Conservation (phyloP, 1,140 invertebrate genomes). For the Thaumetopoea pityocampa region DNA sequence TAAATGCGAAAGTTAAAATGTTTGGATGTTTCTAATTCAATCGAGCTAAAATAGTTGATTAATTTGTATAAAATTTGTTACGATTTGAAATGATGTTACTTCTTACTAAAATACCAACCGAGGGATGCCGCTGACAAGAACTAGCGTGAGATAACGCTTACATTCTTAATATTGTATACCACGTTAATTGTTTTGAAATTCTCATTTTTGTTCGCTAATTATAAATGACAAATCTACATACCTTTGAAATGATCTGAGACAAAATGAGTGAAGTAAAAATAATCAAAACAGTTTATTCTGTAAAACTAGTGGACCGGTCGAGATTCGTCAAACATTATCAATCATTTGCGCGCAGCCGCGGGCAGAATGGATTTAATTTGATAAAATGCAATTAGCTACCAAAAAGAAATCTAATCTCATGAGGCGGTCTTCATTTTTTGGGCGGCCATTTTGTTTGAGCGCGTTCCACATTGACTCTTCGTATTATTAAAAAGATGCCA, state of each 20-base stretch:
- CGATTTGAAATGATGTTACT: too few relatives aligned
- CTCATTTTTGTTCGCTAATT: conserved; percentile 7
- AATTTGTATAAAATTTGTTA: too few relatives aligned
- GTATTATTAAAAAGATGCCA: conserved; percentile 14
- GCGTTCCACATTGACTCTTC: conserved; percentile 46
- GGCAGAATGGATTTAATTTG: conserved; percentile 70
- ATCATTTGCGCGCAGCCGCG: conserved; percentile 49
- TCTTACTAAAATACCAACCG: too few relatives aligned
- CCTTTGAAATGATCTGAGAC: conserved; percentile 27
- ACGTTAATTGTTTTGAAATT: too few relatives aligned
- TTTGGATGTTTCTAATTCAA: too few relatives aligned
- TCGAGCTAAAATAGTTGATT: too few relatives aligned
- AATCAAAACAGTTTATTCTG: conserved; percentile 73
- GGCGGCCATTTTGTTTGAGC: conserved; percentile 48
- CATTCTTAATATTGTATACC: too few relatives aligned
- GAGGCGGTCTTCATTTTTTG: conserved; percentile 59
- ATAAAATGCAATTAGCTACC: conserved; percentile 75
- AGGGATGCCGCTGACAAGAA: too few relatives aligned
- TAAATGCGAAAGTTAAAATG: too few relatives aligned
- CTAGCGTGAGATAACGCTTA: too few relatives aligned
- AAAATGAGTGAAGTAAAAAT: conserved; percentile 56
- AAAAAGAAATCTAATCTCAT: conserved; percentile 71
- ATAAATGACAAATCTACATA: conserved; percentile 17
- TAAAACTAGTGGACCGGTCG: conserved; percentile 65
- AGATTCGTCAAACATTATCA: conserved; percentile 64